A percentile compares a stretch with the other conserved stretches of the same genome.
These are phyloP conservation scores for Sinocyclocheilus anshuiensis DNA, from an alignment of 2,113 vertebrate species.

Conservation along the genomic window DNA sequence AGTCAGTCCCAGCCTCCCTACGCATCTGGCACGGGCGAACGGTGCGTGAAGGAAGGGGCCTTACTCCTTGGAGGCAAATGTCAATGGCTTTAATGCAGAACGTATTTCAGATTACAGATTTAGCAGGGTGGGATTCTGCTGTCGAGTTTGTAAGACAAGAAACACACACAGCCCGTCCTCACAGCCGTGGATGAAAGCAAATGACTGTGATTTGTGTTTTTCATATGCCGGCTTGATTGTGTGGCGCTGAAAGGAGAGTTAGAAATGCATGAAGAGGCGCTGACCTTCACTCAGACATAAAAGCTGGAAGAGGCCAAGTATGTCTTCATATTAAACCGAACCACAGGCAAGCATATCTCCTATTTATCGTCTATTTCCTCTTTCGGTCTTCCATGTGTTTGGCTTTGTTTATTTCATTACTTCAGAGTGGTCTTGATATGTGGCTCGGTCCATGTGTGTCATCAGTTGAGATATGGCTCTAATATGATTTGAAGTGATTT, in stretches of 20 bases:
- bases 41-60: slow-evolving; percentile 23
- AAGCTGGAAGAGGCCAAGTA: slow-evolving; percentile 44
- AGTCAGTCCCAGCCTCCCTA: slow-evolving; percentile 20
- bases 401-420: slow-evolving; percentile 51
- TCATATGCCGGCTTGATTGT: slow-evolving; percentile 35
- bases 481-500: slow-evolving; percentile 52
- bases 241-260: slow-evolving; percentile 32
- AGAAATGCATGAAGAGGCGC: slow-evolving; percentile 25
- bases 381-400: slow-evolving; percentile 50
- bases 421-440: slow-evolving; percentile 34
- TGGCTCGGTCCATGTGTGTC: slow-evolving; percentile 33
- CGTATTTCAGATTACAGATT: slow-evolving; percentile 12
- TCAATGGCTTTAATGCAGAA: slow-evolving; percentile 26
- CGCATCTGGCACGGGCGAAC: slow-evolving; percentile 22
- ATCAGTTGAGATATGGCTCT: slow-evolving; percentile 35
- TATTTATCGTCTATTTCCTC: slow-evolving; percentile 43
- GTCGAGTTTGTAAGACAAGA: not conserved
- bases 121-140: not conserved
- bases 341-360: slow-evolving; percentile 40
- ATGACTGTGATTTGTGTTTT: slow-evolving; percentile 8
- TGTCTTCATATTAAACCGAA: slow-evolving; percentile 44
- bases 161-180: not conserved
- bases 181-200: not conserved
- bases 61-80: slow-evolving; percentile 8
- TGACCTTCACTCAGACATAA: slow-evolving; percentile 47